These are phyloP conservation scores for Halictus quadricinctus DNA, from an alignment of 2,888 invertebrate species.

Conservation along the genomic window DNA sequence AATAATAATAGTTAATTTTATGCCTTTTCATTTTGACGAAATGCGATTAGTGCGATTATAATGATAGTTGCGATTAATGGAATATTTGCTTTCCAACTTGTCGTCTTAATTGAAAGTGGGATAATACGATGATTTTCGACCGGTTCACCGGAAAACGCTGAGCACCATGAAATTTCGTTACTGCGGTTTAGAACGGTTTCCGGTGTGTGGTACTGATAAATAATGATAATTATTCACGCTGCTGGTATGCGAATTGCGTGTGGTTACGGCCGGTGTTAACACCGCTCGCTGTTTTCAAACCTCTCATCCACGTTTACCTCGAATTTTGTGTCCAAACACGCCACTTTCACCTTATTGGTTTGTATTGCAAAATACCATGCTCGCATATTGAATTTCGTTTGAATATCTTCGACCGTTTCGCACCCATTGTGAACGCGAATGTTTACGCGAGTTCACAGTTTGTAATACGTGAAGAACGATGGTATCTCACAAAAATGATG, in stretches of 20 bases:
- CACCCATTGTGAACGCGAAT: background rate
- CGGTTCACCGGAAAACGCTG: constrained; percentile 21
- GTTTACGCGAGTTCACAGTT: background rate
- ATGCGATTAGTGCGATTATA: too few species aligned
- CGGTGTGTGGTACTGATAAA: constrained; percentile 55
- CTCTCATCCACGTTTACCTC: constrained; percentile 31
- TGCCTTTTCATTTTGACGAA: background rate
- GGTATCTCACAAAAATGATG: background rate
- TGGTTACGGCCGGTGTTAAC: constrained; percentile 35
- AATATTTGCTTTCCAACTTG: background rate
- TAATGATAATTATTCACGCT: constrained; percentile 36
- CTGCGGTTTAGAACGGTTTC: constrained; percentile 43
- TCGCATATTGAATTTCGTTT: background rate
- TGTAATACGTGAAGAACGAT: too few species aligned
- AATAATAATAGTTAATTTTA: too few species aligned
- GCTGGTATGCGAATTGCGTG: constrained; percentile 43
- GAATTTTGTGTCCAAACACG: constrained; percentile 30
- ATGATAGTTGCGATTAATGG: background rate
- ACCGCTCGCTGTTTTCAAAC: constrained; percentile 34
- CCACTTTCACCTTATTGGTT: constrained; percentile 32
- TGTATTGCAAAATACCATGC: constrained; percentile 4
- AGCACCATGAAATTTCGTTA: constrained; percentile 39
- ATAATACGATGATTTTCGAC: background rate
- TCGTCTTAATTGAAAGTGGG: background rate
- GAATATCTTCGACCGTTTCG: constrained; percentile 1